phyloP scores from a whole-genome alignment of 2,113 vertebrate genomes.

The human region DNA sequence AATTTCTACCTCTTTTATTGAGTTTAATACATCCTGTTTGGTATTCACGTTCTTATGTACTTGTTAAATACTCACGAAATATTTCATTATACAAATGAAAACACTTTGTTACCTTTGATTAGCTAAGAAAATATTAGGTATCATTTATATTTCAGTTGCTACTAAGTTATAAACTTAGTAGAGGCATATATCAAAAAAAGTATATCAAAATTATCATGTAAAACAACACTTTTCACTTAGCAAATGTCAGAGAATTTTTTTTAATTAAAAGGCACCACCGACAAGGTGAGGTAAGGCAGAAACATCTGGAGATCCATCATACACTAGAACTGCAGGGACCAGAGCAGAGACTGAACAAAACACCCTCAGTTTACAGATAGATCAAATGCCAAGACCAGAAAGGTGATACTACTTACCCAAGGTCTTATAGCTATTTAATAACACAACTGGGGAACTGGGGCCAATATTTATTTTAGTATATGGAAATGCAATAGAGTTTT shows the following conservation, averaged over 20 bases:
- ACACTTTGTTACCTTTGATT: not conserved
- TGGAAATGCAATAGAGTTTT: not conserved
- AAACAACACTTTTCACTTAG: not conserved
- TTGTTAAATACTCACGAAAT: not conserved
- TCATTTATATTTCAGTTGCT: conserved; percentile 7
- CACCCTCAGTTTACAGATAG: not conserved
- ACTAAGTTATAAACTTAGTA: not conserved
- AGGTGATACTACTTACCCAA: not conserved
- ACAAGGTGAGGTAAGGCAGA: not conserved
- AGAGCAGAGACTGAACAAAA: not conserved
- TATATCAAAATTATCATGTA: not conserved
- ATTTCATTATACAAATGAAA: not conserved
- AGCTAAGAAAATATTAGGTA: not conserved
- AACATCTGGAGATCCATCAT: not conserved
- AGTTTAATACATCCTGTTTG: not conserved
- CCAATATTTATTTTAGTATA: not conserved
- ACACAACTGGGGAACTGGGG: not conserved
- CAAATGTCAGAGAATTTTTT: not conserved
- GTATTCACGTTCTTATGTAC: not conserved
- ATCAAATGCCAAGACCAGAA: not conserved
- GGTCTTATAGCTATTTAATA: not conserved
- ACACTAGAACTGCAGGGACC: not conserved
- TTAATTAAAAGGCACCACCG: not conserved
- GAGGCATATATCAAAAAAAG: not conserved
- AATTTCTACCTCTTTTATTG: not conserved